Percentiles rank a stretch among this genome's conserved stretches.
Evolutionary conservation across 2,888 invertebrate genomes (phyloP).

Genomic region (Ophion costatus): DNA sequence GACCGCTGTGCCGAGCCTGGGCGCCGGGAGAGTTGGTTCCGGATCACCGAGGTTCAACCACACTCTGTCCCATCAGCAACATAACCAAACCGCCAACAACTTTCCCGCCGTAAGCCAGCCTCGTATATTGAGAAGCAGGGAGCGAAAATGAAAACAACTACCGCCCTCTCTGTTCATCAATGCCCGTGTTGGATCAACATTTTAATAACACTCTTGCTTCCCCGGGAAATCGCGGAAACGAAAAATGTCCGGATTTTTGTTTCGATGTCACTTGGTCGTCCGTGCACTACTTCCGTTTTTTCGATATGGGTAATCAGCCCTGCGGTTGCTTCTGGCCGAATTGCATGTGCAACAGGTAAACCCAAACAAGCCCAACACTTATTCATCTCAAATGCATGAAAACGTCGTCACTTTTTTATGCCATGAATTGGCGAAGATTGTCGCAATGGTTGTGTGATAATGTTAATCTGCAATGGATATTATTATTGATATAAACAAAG

Average conservation of each 20-base stretch:
- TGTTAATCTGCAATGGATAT: background rate
- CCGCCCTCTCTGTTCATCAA: conserved; percentile 3
- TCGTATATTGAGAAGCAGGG: conserved; percentile 54
- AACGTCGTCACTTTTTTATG: background rate
- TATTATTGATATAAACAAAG: background rate
- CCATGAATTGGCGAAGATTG: background rate
- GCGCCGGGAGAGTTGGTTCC: conserved; percentile 21
- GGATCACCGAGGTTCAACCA: conserved; percentile 48
- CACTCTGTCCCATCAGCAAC: conserved; percentile 33
- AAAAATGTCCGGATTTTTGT: conserved; percentile 52
- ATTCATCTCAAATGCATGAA: no score
- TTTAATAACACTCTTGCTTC: conserved; percentile 71
- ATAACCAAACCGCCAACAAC: conserved; percentile 40
- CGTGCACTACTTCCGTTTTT: conserved; percentile 15
- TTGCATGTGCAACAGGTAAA: conserved; percentile 16
- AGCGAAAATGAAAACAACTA: conserved; percentile 45
- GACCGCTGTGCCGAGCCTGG: conserved; percentile 33
- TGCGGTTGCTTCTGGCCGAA: conserved; percentile 40
- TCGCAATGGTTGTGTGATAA: background rate
- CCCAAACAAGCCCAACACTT: no score
- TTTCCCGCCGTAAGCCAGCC: conserved; percentile 36
- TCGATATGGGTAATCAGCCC: conserved; percentile 9
- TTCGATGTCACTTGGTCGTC: conserved; percentile 45
- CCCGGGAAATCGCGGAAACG: conserved; percentile 41
- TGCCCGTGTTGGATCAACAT: conserved; percentile 72